These are phyloP conservation scores for Cossypha heuglini DNA, from an alignment of 2,797 vertebrate genomes.

Conservation along the genomic window DNA sequence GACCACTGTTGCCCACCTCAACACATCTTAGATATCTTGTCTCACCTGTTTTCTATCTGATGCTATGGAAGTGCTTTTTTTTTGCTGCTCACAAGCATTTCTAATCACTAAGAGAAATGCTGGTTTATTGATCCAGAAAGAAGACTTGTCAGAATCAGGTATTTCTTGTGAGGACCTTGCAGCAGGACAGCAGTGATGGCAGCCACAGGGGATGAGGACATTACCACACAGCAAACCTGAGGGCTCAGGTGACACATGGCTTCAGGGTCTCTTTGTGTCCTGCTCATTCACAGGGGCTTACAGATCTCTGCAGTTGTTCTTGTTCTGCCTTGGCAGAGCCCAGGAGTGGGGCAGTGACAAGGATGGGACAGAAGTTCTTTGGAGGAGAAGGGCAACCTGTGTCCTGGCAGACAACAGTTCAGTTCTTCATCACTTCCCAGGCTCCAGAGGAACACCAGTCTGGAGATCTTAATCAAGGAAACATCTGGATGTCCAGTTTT, in stretches of 20 bases:
- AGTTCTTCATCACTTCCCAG: neutral
- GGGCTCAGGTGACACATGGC: neutral
- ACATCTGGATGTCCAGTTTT: neutral
- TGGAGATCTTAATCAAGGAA: constrained; percentile 20
- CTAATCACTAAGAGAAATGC: neutral
- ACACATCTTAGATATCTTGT: neutral
- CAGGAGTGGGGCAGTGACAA: neutral
- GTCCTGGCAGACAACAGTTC: neutral
- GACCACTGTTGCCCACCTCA: neutral
- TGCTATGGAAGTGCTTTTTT: neutral
- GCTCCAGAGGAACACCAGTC: neutral
- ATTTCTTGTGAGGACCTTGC: neutral
- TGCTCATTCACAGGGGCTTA: neutral
- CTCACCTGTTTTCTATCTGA: neutral
- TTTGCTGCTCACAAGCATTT: neutral
- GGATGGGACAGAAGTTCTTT: neutral
- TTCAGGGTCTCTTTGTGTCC: neutral
- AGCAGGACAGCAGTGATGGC: neutral
- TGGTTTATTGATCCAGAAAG: neutral
- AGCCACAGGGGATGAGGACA: neutral
- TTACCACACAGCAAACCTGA: fast-evolving
- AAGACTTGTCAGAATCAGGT: fast-evolving
- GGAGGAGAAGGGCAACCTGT: neutral
- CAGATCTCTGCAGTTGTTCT: fast-evolving
- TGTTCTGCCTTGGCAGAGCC: neutral